Conservation (phyloP, 2,797 vertebrate species). For the Gila robusta region DNA sequence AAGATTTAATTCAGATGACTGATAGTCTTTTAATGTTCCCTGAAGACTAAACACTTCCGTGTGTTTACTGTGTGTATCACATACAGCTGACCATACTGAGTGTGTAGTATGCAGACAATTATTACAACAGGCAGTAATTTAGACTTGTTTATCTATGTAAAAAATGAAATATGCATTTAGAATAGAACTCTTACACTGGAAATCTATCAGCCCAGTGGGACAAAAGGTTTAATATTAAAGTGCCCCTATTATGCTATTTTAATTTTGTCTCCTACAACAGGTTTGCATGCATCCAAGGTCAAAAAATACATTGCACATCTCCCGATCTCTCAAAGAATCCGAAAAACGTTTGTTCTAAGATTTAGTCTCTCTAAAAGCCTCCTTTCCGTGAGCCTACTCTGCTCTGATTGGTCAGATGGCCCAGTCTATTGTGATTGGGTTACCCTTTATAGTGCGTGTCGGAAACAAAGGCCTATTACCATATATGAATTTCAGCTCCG, state of each 20-base stretch:
- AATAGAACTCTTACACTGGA: background rate
- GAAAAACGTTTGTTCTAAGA: background rate
- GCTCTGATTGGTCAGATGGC: background rate
- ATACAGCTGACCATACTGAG: background rate
- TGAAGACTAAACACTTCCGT: conserved; percentile 27
- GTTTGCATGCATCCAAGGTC: background rate
- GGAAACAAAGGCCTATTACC: background rate
- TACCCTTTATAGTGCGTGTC: background rate
- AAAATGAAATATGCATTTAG: background rate
- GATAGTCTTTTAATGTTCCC: conserved; percentile 32
- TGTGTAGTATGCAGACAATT: background rate
- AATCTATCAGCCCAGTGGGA: background rate
- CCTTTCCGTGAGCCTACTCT: background rate
- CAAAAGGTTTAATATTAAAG: background rate
- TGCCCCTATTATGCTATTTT: background rate
- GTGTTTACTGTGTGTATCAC: background rate
- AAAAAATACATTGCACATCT: background rate
- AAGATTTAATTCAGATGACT: conserved; percentile 31
- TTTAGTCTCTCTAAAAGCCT: too few species aligned
- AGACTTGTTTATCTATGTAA: background rate
- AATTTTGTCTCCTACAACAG: background rate
- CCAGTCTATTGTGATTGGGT: background rate
- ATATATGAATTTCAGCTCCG: background rate
- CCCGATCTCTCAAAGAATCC: background rate
- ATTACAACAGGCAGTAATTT: background rate